Base-by-base conservation (phyloP, 2,113 vertebrate species). In the Stegastes partitus region DNA sequence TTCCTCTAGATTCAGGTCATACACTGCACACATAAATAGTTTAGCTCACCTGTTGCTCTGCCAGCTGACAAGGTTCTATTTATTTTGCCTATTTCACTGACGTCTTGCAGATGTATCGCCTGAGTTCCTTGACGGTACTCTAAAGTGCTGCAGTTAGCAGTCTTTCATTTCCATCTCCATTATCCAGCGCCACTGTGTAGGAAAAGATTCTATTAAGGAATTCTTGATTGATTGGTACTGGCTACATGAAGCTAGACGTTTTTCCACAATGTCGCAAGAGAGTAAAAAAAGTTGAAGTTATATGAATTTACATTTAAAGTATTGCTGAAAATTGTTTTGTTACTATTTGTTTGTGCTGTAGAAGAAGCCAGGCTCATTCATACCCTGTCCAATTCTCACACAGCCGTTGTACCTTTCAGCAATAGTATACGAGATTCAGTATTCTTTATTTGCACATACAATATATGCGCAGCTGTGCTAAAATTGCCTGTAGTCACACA, bases 1-100 rank as follows among this genome's bases (percentile, higher is more conserved):
- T 39, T 82, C 23, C 22, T 50, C 39, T 67, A 75, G 56, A 81
- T 85, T 74, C 44, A 81, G 79, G 81, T 69, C 66, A 31, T 23
- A 28, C 53, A 15, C 50, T 68, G 21, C 50, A 61, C 54, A 37
- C 0, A 26, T 56, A 34, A 34, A 34, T 34, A 34, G 0, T 34
- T 34, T 34, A 34, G 31, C 8, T 34, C n/a, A 37, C 28, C 42
- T 65, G 7, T 65, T 55, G 31, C 49, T 72, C 44, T 31, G 26
- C 9, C 11, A 22, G 37, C 12, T 42, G 39, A 6, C 18, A 42
- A 8, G 23, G 45, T 59, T 28, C 37, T 39, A 3, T 39, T 8
- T 39, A 2, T 26, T 23, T 7, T 37, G 9, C 45, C 7, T 66
- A 26, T 67, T 64, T 50, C 11, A 59, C 11, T 42, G 9, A 11